phyloP scores from a whole-genome alignment of 2,797 vertebrate genomes.

The Epinephelus malabaricus region DNA sequence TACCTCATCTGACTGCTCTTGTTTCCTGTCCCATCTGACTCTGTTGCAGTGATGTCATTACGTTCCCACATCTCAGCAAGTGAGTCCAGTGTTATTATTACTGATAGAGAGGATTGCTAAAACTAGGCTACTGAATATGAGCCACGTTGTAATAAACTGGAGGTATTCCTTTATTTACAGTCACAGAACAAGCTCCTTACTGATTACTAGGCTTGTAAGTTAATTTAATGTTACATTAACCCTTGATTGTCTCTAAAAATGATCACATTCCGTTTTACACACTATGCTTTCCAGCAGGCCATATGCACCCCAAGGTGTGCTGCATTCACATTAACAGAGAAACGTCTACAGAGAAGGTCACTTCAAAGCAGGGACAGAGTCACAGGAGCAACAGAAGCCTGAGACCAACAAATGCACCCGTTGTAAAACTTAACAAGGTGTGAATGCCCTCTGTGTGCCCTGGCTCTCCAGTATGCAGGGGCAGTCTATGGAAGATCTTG shows the following conservation, averaged over 20 bases:
- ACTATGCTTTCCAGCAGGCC: slow-evolving; percentile 18
- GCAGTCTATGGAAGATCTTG: slow-evolving; percentile 63
- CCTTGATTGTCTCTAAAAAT: background rate
- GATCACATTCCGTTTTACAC: slow-evolving; percentile 11
- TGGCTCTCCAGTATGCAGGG: slow-evolving; percentile 66
- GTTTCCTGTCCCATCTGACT: slow-evolving; percentile 16
- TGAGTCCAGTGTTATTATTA: background rate
- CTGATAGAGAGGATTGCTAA: background rate
- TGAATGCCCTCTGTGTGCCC: slow-evolving; percentile 86
- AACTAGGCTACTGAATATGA: background rate
- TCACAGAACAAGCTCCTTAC: background rate
- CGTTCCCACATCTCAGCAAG: background rate
- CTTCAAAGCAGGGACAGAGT: slow-evolving; percentile 81
- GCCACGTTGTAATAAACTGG: background rate
- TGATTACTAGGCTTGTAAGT: background rate
- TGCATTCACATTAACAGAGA: slow-evolving; percentile 66
- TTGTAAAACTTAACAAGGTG: slow-evolving; percentile 90
- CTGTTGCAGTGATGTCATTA: background rate
- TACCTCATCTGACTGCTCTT: background rate
- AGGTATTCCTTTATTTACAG: background rate
- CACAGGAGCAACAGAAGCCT: slow-evolving; percentile 79
- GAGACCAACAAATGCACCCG: slow-evolving; percentile 85
- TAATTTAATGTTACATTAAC: slow-evolving; percentile 12
- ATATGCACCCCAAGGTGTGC: slow-evolving; percentile 50
- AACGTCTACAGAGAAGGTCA: slow-evolving; percentile 70